These are phyloP conservation scores for Cerceris ruficornis DNA, from an alignment of 2,888 invertebrate genomes.

Conservation along the genomic window DNA sequence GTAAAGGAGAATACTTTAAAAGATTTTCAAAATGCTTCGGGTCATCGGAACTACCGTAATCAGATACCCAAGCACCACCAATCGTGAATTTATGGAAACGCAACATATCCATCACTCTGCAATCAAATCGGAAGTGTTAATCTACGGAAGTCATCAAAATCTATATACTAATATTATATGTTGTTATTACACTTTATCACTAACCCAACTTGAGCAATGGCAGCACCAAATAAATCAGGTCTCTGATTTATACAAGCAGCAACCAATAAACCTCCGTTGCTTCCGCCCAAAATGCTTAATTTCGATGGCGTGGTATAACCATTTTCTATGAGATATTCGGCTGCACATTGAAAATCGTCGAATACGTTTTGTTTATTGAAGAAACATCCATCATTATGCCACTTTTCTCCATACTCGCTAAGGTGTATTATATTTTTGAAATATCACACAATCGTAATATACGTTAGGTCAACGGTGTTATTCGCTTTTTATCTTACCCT, in stretches of 20 bases:
- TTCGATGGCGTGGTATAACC: slow-evolving; percentile 90
- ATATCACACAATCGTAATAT: background rate
- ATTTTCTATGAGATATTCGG: slow-evolving; percentile 91
- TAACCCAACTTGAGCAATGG: slow-evolving; percentile 96
- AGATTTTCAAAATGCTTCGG: slow-evolving; percentile 93
- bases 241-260: slow-evolving; percentile 97
- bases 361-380: slow-evolving; percentile 98
- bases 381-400: slow-evolving; percentile 96
- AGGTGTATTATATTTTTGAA: slow-evolving; percentile 22
- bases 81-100: slow-evolving; percentile 99
- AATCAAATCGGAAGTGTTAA: slow-evolving; percentile 27
- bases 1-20: slow-evolving; percentile 95
- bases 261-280: slow-evolving; percentile 98
- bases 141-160: background rate
- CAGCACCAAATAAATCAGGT: slow-evolving; percentile 96
- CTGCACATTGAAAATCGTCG: slow-evolving; percentile 97
- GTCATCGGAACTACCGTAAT: slow-evolving; percentile 96
- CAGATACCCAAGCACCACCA: slow-evolving; percentile 97
- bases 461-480: background rate
- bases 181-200: slow-evolving; percentile 67
- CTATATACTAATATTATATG: background rate
- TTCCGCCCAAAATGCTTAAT: slow-evolving; percentile 95
- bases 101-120: slow-evolving; percentile 97
- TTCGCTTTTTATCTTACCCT: slow-evolving; percentile 85
- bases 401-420: slow-evolving; percentile 98